A percentile compares a stretch with the other conserved stretches of the same genome.
These are phyloP conservation scores for Agriopis leucophaearia DNA, from an alignment of 2,888 invertebrate genomes.

Conservation along the genomic window DNA sequence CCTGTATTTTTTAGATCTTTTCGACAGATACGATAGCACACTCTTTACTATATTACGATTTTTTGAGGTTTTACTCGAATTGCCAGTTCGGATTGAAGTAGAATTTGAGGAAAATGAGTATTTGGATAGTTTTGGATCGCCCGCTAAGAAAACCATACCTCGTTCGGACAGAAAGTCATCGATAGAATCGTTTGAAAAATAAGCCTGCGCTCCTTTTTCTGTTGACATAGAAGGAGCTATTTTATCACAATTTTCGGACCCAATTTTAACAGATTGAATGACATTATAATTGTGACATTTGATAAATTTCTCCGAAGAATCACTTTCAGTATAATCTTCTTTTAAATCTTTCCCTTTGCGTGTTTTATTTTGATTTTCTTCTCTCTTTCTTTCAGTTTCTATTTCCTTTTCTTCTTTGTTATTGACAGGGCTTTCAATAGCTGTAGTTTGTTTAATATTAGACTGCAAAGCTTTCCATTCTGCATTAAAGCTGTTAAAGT, in stretches of 20 bases:
- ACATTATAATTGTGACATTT: slow-evolving; percentile 64
- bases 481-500: not conserved
- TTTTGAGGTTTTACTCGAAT: slow-evolving; percentile 72
- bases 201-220: slow-evolving; percentile 70
- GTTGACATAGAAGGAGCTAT: slow-evolving; percentile 54
- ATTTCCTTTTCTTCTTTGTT: slow-evolving; percentile 24
- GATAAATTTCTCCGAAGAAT: slow-evolving; percentile 66
- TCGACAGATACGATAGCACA: slow-evolving; percentile 62
- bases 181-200: slow-evolving; percentile 73
- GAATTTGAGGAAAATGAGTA: slow-evolving; percentile 64
- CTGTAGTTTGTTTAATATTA: not conserved
- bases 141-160: slow-evolving; percentile 59
- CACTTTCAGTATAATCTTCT: slow-evolving; percentile 35
- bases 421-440: not conserved
- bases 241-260: not conserved
- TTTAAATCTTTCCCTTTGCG: slow-evolving; percentile 35
- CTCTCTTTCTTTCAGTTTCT: slow-evolving; percentile 55
- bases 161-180: slow-evolving; percentile 75
- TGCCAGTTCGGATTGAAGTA: slow-evolving; percentile 37
- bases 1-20: slow-evolving; percentile 57
- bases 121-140: slow-evolving; percentile 63
- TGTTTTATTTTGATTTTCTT: slow-evolving; percentile 43
- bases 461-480: slow-evolving; percentile 10
- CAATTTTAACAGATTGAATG: slow-evolving; percentile 29
- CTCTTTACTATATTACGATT: slow-evolving; percentile 64